Evolutionary conservation across 2,797 vertebrate species (phyloP), one percentile per base, ranked within the genome.

Genomic region (Cephalopachus bancanus): DNA sequence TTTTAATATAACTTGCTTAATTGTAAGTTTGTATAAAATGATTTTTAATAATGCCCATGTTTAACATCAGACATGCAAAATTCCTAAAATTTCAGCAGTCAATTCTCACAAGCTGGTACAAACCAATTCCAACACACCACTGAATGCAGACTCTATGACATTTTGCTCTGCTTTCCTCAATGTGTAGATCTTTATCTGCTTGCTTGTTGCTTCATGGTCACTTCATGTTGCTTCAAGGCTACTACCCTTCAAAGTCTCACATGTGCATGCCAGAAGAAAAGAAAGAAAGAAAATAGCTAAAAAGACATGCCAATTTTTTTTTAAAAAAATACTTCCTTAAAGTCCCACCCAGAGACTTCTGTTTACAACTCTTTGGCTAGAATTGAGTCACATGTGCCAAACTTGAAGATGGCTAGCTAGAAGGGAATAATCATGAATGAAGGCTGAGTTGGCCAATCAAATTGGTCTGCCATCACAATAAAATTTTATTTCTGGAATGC

Each of bases 1-100:
- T 57, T 84, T 86, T 81, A 78, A 79, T 51, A 84, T 62, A 53
- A 76, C 28, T 44, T 44, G 85, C 67, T 62, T 92, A 64, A 89
- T 57, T 93, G 0, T 59, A 78, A 76, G 8, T 89, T 69, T 85
- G 64, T n/a, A 83, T 24, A 37, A 89, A 5, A 5, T 79, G 26
- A 19, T 80, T 91, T 95, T 72, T 85, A 59, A 55, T 33, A 78
- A 74, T 49, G 53, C 14, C 11, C 84, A 5, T 60, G 30, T 37
- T 28, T 49, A 94, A 95, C 65, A 83, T 62, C 10, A 87, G 76
- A 10, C 17, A 89, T 72, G 10, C 10, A 64, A 78, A 93, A 76
- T 59, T 53, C 28, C 76, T 93, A 2, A 65, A 81, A 86, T 62
- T 22, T 55, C 85, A 84, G n/a, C 5, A 22, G 37, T 71, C 10